phyloP scores from a whole-genome alignment of 2,113 vertebrate genomes.

The Lophura nycthemera region DNA sequence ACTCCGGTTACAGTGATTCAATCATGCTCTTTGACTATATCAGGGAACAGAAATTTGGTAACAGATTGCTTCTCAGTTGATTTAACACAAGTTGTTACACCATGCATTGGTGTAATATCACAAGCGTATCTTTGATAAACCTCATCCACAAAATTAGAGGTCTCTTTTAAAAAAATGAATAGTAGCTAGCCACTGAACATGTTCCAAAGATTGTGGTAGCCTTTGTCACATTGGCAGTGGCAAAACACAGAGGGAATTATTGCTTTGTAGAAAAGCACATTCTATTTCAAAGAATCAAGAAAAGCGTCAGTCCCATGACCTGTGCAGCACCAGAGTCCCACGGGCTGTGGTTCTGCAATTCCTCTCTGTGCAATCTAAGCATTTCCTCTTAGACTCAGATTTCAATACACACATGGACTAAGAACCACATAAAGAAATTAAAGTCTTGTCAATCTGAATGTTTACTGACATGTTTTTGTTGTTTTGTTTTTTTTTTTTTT shows the following conservation, averaged over 20 bases:
- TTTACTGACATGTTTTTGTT: accelerated
- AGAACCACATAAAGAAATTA: neutral
- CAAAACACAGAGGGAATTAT: neutral
- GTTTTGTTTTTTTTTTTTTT: too few relatives aligned
- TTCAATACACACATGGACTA: accelerated
- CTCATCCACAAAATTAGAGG: neutral
- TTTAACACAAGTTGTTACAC: neutral
- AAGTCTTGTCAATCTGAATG: neutral
- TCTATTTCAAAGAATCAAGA: neutral
- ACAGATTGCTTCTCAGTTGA: neutral
- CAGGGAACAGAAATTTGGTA: neutral
- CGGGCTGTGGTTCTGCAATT: accelerated
- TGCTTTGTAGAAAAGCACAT: neutral
- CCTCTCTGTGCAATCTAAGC: neutral
- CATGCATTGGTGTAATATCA: neutral
- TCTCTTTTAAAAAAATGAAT: neutral
- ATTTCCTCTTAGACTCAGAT: neutral
- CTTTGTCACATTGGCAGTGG: neutral
- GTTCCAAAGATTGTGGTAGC: neutral
- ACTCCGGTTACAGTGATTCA: neutral
- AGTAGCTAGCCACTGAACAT: neutral
- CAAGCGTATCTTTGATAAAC: neutral
- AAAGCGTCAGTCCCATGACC: neutral
- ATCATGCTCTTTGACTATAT: neutral
- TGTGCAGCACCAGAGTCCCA: neutral